Percentiles rank a stretch among this genome's conserved stretches.
phyloP scores from a whole-genome alignment of 2,797 vertebrate species.

The Decapterus maruadsi region DNA sequence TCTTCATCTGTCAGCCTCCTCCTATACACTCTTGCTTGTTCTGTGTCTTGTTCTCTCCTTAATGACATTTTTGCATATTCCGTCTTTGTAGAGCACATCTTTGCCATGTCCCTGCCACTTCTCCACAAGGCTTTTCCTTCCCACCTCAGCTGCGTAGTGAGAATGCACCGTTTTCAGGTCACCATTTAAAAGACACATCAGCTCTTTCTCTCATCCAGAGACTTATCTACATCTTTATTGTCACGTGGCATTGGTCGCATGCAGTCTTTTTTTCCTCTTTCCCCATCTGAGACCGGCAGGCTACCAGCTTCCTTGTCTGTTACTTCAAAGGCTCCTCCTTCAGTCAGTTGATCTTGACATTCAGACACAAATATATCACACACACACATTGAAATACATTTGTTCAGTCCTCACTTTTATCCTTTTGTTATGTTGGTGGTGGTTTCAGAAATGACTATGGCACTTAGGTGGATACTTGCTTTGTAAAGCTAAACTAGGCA shows the following conservation, averaged over 20 bases:
- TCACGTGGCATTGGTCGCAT: no score
- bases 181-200: not conserved
- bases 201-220: not conserved
- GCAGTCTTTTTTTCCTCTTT: not conserved
- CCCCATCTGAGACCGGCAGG: not conserved
- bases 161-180: not conserved
- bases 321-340: not conserved
- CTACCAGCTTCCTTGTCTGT: not conserved
- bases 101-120: not conserved
- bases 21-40: not conserved
- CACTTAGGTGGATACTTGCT: no score
- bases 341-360: not conserved
- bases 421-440: not conserved
- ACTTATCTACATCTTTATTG: not conserved
- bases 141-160: not conserved
- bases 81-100: not conserved
- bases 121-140: not conserved
- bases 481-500: no score
- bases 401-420: not conserved
- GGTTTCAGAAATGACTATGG: no score
- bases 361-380: not conserved
- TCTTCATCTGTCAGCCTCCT: constrained; percentile 30
- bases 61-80: not conserved
- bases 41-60: not conserved
- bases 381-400: not conserved